Evolutionary conservation across 2,888 invertebrate genomes (phyloP).

Genomic region (Apodemia hepburni): DNA sequence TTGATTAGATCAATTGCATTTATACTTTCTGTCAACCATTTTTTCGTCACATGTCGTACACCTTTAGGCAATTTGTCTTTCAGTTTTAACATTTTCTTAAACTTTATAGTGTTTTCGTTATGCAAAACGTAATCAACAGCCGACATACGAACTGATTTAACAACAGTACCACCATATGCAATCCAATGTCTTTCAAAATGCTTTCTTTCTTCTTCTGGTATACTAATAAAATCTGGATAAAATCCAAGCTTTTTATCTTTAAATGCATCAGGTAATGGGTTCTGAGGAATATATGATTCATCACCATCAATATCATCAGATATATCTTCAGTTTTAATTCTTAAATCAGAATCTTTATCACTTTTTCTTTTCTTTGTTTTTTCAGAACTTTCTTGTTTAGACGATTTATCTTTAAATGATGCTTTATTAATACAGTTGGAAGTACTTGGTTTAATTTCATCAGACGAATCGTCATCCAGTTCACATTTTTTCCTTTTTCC

Average conservation of each 20-base stretch:
- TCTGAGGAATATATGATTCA: conserved; percentile 39
- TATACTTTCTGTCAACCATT: conserved; percentile 65
- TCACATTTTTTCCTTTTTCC: conserved; percentile 20
- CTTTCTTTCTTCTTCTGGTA: conserved; percentile 54
- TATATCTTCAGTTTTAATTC: conserved; percentile 3
- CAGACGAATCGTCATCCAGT: conserved; percentile 18
- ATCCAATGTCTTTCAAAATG: conserved; percentile 79
- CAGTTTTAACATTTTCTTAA: conserved; percentile 49
- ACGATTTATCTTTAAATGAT: background rate
- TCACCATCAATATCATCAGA: conserved; percentile 1
- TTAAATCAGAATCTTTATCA: background rate
- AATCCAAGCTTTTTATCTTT: conserved; percentile 56
- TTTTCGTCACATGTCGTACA: conserved; percentile 57
- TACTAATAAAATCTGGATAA: conserved; percentile 69
- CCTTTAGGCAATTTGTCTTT: conserved; percentile 41
- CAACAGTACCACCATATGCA: conserved; percentile 79
- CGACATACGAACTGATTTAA: conserved; percentile 50
- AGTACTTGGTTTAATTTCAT: conserved; percentile 1
- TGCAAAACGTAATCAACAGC: conserved; percentile 64
- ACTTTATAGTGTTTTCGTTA: conserved; percentile 45
- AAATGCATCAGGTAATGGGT: conserved; percentile 61
- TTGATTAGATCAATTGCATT: conserved; percentile 52
- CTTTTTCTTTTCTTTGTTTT: conserved; percentile 9
- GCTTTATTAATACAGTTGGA: background rate
- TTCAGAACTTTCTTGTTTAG: conserved; percentile 10